A percentile compares a stretch with the other conserved stretches of the same genome.
Conservation (phyloP, 2,113 vertebrate genomes). For the Indicator maculatus region DNA sequence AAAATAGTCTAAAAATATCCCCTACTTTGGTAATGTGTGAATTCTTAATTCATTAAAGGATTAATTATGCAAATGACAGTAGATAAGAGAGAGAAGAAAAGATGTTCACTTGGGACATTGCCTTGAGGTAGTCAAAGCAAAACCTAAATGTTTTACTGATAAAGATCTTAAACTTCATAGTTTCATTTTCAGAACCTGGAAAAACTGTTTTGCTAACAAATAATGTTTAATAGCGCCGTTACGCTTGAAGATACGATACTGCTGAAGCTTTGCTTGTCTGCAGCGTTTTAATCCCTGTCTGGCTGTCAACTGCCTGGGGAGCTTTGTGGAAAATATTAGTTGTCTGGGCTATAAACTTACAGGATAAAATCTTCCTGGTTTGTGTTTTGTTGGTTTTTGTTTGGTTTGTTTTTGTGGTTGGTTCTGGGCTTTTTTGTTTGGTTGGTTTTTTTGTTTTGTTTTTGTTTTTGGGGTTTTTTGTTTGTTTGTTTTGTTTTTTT, state of each 20-base stretch:
- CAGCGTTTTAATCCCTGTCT: neutral
- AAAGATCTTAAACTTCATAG: neutral
- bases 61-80: neutral
- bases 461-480: neutral
- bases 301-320: neutral
- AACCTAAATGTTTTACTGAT: neutral
- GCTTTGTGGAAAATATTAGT: neutral
- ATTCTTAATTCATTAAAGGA: neutral
- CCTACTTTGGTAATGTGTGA: neutral
- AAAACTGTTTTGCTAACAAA: neutral
- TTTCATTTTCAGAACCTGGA: neutral
- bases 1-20: neutral
- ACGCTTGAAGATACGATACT: neutral
- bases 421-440: too few relatives aligned
- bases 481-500: neutral
- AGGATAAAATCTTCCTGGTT: neutral
- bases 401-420: too few relatives aligned
- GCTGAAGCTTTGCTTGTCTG: neutral
- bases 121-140: neutral
- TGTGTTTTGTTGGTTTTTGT: neutral
- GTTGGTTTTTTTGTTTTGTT: too few relatives aligned
- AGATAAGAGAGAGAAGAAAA: neutral
- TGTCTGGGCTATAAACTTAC: neutral
- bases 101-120: neutral
- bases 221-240: neutral